A percentile compares a stretch with the other conserved stretches of the same genome.
These are phyloP conservation scores for Heteromormyrus szaboi DNA, from an alignment of 2,797 vertebrate genomes.

Conservation along the genomic window DNA sequence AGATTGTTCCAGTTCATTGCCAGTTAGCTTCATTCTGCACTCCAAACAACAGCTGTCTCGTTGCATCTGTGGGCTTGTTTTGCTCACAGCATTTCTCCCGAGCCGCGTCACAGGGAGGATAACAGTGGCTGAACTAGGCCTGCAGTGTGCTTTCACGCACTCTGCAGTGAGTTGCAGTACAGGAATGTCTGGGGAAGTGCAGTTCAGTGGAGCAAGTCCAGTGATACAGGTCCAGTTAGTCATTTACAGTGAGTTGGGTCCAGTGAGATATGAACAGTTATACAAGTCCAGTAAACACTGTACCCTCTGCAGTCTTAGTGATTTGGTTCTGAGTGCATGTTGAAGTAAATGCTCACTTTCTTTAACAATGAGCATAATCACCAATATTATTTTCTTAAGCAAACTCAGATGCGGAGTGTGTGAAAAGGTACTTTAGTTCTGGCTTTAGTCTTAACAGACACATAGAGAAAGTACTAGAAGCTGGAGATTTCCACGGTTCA, in stretches of 20 bases:
- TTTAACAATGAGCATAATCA: conserved; percentile 46
- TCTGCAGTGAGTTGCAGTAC: conserved; percentile 22
- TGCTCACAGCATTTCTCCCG: conserved; percentile 16
- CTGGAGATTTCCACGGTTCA: not conserved
- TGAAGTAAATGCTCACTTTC: not conserved
- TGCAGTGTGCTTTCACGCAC: conserved; percentile 33
- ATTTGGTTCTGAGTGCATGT: not conserved
- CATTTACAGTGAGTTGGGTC: not conserved
- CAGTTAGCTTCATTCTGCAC: conserved; percentile 13
- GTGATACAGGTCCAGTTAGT: not conserved
- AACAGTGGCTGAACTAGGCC: conserved; percentile 33
- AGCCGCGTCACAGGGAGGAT: conserved; percentile 43
- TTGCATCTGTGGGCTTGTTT: conserved; percentile 15
- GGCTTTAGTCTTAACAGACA: conserved; percentile 48
- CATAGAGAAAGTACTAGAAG: conserved; percentile 30
- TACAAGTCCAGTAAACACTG: not conserved
- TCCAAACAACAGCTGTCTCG: conserved; percentile 20
- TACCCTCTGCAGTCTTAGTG: not conserved
- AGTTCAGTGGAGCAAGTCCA: not conserved
- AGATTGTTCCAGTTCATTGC: conserved; percentile 29
- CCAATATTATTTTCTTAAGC: conserved; percentile 61
- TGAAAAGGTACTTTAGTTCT: conserved; percentile 53
- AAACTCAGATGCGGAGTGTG: conserved; percentile 52
- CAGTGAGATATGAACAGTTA: not conserved
- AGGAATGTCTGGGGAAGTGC: not conserved